A percentile compares a stretch with the other conserved stretches of the same genome.
Conservation (phyloP, 2,797 vertebrate species). For the Miichthys miiuy region DNA sequence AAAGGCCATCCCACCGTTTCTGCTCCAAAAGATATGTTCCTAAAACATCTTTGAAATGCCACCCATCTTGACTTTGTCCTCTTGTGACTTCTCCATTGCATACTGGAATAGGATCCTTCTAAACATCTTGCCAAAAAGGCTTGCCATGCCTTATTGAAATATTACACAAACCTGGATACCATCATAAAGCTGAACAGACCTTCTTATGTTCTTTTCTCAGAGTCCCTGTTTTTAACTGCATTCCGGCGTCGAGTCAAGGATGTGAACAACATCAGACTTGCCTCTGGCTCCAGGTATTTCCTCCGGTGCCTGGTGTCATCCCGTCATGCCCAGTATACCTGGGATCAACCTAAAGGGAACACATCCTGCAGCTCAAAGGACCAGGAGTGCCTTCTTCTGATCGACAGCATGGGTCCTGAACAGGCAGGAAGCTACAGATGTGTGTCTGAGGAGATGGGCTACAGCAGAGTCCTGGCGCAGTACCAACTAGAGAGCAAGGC, state of each 20-base stretch:
- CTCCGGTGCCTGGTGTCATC: slow-evolving; percentile 72
- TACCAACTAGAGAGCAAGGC: slow-evolving; percentile 27
- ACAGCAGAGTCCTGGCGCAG: slow-evolving; percentile 18
- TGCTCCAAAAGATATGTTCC: background rate
- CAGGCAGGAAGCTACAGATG: slow-evolving; percentile 70
- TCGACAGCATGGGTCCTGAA: slow-evolving; percentile 59
- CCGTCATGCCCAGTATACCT: slow-evolving; percentile 77
- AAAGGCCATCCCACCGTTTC: background rate
- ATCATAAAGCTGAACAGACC: background rate
- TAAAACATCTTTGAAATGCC: background rate
- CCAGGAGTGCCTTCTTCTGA: slow-evolving; percentile 67
- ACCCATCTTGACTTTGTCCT: background rate
- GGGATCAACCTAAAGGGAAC: slow-evolving; percentile 20
- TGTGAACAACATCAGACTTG: background rate
- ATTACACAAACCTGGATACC: background rate
- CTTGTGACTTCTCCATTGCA: background rate
- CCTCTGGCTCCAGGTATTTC: slow-evolving; percentile 43
- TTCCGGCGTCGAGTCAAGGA: accelerated
- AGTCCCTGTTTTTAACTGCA: accelerated
- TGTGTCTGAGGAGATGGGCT: slow-evolving; percentile 65
- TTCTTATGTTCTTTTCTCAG: slow-evolving; percentile 13
- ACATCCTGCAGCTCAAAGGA: background rate
- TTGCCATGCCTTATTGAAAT: background rate
- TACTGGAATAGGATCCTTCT: background rate
- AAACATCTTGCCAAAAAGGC: background rate